Evolutionary conservation across 2,888 invertebrate genomes (phyloP).

Genomic region (Apomyelois bistriatella): DNA sequence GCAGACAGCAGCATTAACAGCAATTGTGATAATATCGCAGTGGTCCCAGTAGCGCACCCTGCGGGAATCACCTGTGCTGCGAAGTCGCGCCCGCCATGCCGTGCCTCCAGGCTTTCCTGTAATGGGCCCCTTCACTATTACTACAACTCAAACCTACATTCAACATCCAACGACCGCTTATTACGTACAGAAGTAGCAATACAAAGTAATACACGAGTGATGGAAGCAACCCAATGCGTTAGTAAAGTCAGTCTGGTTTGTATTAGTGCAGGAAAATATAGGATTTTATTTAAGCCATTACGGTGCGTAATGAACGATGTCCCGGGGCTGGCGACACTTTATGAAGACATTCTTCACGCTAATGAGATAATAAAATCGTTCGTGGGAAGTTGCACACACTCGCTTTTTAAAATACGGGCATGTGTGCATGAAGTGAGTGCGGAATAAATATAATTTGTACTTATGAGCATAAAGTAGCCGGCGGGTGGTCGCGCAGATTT

Average conservation of each 20-base stretch:
- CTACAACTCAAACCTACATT: background rate
- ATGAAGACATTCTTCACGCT: conserved; percentile 70
- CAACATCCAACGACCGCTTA: conserved; percentile 31
- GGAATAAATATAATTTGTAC: conserved; percentile 23
- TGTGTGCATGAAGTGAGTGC: conserved; percentile 26
- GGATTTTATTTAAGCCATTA: conserved; percentile 65
- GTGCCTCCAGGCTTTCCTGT: conserved; percentile 48
- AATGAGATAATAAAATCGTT: conserved; percentile 68
- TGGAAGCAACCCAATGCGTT: conserved; percentile 25
- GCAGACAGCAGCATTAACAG: conserved; percentile 34
- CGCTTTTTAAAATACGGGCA: conserved; percentile 12
- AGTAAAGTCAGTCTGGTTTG: conserved; percentile 1
- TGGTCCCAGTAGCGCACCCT: conserved; percentile 56
- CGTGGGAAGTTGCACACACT: conserved; percentile 47
- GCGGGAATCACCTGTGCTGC: conserved; percentile 39
- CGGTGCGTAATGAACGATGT: conserved; percentile 65
- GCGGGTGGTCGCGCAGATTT: conserved; percentile 27
- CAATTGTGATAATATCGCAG: conserved; percentile 44
- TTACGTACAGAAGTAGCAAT: background rate
- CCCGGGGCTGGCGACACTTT: conserved; percentile 65
- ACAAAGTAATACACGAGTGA: conserved; percentile 22
- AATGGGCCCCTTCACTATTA: conserved; percentile 34
- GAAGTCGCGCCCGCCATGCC: conserved; percentile 24
- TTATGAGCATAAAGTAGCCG: conserved; percentile 20
- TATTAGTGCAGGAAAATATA: conserved; percentile 40